Evolutionary conservation across 2,888 invertebrate species (phyloP).

Genomic region (Phoenoteleia sp.): DNA sequence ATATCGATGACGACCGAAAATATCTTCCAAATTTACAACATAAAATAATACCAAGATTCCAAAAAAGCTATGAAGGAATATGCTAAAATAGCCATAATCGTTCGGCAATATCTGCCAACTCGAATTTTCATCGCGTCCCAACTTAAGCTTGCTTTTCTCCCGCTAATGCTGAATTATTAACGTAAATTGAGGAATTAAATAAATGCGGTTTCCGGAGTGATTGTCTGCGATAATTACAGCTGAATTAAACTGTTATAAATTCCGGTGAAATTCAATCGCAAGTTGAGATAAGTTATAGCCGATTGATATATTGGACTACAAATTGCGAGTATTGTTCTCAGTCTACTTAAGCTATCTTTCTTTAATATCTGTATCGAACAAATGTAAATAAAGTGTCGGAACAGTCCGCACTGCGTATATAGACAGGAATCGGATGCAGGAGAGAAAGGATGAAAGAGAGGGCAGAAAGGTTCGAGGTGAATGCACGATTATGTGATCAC

Average conservation of each 20-base stretch:
- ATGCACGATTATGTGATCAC: slow-evolving; percentile 85
- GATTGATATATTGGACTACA: slow-evolving; percentile 71
- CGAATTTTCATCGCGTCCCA: too few species aligned
- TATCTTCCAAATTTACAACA: too few species aligned
- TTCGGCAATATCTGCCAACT: too few species aligned
- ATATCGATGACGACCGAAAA: too few species aligned
- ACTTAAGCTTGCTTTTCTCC: too few species aligned
- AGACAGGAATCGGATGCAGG: slow-evolving; percentile 68
- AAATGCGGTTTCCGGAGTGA: not conserved
- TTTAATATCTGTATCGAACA: slow-evolving; percentile 73
- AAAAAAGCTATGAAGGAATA: too few species aligned
- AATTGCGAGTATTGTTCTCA: slow-evolving; percentile 73
- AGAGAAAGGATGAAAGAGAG: slow-evolving; percentile 72
- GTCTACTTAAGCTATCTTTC: slow-evolving; percentile 73
- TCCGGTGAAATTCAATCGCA: slow-evolving; percentile 46
- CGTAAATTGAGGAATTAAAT: not conserved
- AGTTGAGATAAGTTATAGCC: slow-evolving; percentile 62
- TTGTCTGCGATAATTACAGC: not conserved
- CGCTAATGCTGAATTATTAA: too few species aligned
- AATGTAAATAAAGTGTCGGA: slow-evolving; percentile 74
- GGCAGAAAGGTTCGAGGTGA: slow-evolving; percentile 81
- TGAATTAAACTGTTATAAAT: slow-evolving; percentile 46
- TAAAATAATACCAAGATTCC: too few species aligned
- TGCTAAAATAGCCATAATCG: not conserved
- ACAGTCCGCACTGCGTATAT: slow-evolving; percentile 65